Conservation (phyloP, 2,113 vertebrate species). For the Pipa parva region DNA sequence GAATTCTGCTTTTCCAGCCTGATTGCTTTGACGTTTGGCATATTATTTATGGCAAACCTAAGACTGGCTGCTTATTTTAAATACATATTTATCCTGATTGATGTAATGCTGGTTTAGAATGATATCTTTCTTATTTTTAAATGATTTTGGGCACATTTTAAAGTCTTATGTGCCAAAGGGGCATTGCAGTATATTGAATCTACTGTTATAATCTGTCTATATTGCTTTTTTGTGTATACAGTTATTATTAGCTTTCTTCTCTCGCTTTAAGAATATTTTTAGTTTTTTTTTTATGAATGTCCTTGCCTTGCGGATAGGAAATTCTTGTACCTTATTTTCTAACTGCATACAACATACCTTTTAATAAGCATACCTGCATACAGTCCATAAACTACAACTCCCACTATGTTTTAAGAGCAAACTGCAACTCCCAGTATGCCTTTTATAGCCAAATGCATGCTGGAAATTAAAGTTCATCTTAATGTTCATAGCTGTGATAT, state of each 20-base stretch:
- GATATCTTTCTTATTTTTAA: slow-evolving; percentile 24
- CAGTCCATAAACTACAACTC: too few species aligned
- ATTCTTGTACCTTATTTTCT: too few species aligned
- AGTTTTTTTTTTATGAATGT: too few species aligned
- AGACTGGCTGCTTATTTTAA: slow-evolving; percentile 30
- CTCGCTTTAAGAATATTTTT: too few species aligned
- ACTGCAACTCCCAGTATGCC: not conserved
- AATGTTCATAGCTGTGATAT: too few species aligned
- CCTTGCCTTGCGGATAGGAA: too few species aligned
- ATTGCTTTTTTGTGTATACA: not conserved
- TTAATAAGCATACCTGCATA: too few species aligned
- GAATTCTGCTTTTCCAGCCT: slow-evolving; percentile 29
- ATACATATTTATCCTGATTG: slow-evolving; percentile 22
- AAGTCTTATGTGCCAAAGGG: not conserved
- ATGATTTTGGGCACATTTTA: slow-evolving; percentile 21
- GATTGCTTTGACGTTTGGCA: slow-evolving; percentile 28
- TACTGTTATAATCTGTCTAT: slow-evolving; percentile 21
- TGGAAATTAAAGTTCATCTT: not conserved
- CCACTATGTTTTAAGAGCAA: too few species aligned
- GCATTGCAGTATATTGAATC: slow-evolving; percentile 24
- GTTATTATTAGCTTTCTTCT: too few species aligned
- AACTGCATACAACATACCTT: too few species aligned
- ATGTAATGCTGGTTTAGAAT: slow-evolving; percentile 19
- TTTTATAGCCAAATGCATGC: too few species aligned
- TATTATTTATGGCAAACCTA: slow-evolving; percentile 33